Conservation (phyloP, 2,113 vertebrate species). For the Lagopus muta region DNA sequence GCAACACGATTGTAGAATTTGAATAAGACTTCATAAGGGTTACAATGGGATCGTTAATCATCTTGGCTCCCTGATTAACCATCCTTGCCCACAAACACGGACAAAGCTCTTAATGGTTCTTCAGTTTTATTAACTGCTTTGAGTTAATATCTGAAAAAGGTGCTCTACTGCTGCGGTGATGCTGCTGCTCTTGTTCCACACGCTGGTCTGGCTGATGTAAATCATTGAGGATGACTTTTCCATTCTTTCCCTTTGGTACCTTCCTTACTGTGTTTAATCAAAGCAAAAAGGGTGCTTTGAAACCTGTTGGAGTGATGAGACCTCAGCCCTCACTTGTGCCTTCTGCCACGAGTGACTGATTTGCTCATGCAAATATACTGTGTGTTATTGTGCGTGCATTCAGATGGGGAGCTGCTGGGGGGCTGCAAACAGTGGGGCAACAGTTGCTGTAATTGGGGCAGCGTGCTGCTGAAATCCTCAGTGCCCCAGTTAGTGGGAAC, state of each 20-base stretch:
- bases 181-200: background rate
- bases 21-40: background rate
- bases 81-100: background rate
- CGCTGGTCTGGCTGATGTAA: background rate
- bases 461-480: background rate
- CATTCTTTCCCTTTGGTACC: background rate
- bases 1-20: background rate
- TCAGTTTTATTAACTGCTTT: background rate
- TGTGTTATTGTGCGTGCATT: rapidly evolving
- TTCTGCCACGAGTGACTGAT: background rate
- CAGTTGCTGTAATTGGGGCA: background rate
- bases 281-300: background rate
- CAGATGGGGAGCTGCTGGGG: background rate
- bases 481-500: background rate
- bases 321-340: background rate
- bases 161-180: rapidly evolving
- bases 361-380: background rate
- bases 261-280: background rate
- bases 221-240: background rate
- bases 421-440: background rate
- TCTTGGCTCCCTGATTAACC: background rate
- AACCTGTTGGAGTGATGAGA: background rate
- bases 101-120: background rate
- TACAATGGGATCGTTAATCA: background rate
- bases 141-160: background rate